Percentiles rank a stretch among this genome's conserved stretches.
phyloP scores from a whole-genome alignment of 2,797 vertebrate genomes.

The Lepus townsendii region DNA sequence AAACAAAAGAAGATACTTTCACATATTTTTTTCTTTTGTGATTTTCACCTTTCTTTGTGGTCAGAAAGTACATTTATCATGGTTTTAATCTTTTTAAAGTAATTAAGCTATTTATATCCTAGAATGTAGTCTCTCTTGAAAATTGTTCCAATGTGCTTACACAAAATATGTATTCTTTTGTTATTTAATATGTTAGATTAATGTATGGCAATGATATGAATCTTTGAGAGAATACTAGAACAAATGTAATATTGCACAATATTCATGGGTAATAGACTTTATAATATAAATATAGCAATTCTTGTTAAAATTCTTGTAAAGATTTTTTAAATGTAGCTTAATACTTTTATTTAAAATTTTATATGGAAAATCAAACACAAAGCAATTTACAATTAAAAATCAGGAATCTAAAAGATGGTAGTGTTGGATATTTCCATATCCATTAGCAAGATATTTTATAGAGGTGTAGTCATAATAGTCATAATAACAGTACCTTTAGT shows the following conservation, averaged over 20 bases:
- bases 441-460: background rate
- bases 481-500: background rate
- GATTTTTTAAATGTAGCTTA: background rate
- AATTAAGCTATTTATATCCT: background rate
- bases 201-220: background rate
- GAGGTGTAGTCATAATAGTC: background rate
- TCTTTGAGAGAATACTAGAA: background rate
- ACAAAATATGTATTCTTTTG: background rate
- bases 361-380: background rate
- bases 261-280: background rate
- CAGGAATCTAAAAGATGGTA: background rate
- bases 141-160: background rate
- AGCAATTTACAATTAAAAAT: background rate
- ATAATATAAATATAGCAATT: background rate
- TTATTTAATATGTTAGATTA: slow-evolving; percentile 5
- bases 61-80: background rate
- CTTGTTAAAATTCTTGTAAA: background rate
- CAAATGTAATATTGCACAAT: background rate
- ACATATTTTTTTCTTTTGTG: background rate
- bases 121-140: background rate
- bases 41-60: slow-evolving; percentile 15
- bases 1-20: background rate
- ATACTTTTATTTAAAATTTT: background rate
- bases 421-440: background rate
- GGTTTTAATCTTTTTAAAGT: background rate